Base-by-base conservation (phyloP, 2,888 invertebrate genomes). In the Perithous albicinctus region DNA sequence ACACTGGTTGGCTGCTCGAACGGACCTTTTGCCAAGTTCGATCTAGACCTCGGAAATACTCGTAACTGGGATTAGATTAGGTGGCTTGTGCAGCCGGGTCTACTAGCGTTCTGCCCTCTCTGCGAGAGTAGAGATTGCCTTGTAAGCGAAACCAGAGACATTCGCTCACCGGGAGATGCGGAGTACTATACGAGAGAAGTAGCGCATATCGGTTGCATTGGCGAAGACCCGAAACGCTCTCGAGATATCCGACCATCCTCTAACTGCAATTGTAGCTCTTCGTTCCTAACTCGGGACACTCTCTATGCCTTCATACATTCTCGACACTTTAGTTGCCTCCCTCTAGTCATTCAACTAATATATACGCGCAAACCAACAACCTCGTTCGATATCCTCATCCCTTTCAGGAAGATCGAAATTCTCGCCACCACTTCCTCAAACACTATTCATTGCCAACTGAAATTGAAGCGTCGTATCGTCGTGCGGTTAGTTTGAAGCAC, bases 21-120 rank as follows among this genome's bases (percentile, higher is more conserved):
- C 29, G 82, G 80, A 80, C 82, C 78, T 83, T n/a, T n/a, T 89
- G 89, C 88, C 89, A 88, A 88, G 82, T 87, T 88, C 87, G 86
- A 87, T 88, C 84, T 85, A 85, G 84, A 87, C 82, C 74, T 82
- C 80, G 69, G 83, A 78, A n/a, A 85, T 85, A 85, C 82, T 84
- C 87, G 85, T 86, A 88, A 88, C 87, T 84, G 80, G 88, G 84
- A 90, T 89, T 89, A 88, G 88, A 90, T 90, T 90, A 89, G 88
- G 82, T 80, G 85, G 80, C 80, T 77, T 73, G 85, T 87, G 86
- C 86, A 85, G 86, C 38, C 63, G 20, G n/a, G 69, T 41, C 41
- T 66, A 43, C 48, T 43, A 23, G 70, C 38, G 86, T 84, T 86
- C 79, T 80, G 70, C 38, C 86, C 85, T 86, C 79, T 80, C 86